A percentile compares a stretch with the other conserved stretches of the same genome.
Conservation (phyloP, 2,113 vertebrate genomes). For the Bostrychus sinensis region DNA sequence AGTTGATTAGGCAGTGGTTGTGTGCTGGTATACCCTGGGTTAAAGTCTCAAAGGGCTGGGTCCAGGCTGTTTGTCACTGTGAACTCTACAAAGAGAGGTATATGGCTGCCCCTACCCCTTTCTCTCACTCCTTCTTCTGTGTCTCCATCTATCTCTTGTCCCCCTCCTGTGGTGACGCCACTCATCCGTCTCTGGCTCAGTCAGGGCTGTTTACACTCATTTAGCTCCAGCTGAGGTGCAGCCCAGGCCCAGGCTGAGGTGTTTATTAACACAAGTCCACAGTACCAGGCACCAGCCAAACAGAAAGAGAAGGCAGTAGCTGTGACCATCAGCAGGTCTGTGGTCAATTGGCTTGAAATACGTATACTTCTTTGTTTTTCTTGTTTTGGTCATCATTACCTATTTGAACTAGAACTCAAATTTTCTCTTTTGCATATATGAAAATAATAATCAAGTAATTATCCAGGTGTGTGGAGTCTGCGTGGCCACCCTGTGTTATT, state of each 20-base stretch:
- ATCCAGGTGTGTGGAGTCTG: too few species aligned
- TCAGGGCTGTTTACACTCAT: conserved; percentile 70
- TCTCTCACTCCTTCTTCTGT: conserved; percentile 46
- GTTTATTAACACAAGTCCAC: conserved; percentile 51
- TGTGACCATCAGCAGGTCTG: neutral
- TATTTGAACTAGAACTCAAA: too few species aligned
- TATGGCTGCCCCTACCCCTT: conserved; percentile 30
- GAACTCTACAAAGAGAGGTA: conserved; percentile 41
- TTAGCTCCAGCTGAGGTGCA: conserved; percentile 61
- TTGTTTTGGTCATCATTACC: too few species aligned
- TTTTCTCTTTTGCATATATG: too few species aligned
- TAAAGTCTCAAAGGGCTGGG: conserved; percentile 16
- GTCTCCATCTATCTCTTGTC: conserved; percentile 62
- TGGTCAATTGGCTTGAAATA: neutral
- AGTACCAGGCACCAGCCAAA: conserved; percentile 31
- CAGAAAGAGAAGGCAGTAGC: neutral
- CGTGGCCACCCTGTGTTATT: too few species aligned
- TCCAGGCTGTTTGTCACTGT: conserved; percentile 42
- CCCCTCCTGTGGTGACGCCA: conserved; percentile 49
- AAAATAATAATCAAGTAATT: too few species aligned
- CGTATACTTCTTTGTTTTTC: too few species aligned
- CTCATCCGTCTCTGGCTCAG: conserved; percentile 57
- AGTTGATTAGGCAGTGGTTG: conserved; percentile 10
- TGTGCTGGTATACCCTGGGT: conserved; percentile 21
- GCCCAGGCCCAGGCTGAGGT: conserved; percentile 29